phyloP scores from a whole-genome alignment of 2,888 invertebrate species.

The Andrena minutula region DNA sequence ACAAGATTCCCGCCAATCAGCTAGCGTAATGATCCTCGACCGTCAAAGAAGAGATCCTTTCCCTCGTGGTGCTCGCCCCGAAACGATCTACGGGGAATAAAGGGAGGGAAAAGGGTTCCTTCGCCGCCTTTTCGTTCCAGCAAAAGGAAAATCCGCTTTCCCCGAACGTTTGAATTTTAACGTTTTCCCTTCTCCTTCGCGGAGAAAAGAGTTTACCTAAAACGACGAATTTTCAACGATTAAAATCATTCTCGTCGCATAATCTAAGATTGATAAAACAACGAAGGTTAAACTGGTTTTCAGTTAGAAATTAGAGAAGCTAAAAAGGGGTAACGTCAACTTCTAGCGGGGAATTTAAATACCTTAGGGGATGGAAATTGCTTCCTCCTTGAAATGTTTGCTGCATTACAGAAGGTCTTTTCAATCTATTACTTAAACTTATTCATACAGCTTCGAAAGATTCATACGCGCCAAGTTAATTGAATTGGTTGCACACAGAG shows the following conservation, averaged over 20 bases:
- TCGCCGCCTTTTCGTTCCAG: conserved; percentile 45
- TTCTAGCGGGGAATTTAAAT: too few species aligned
- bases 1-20: conserved; percentile 83
- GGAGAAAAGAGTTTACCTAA: neutral
- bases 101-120: conserved; percentile 51
- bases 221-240: neutral
- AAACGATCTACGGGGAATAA: conserved; percentile 54
- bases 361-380: too few species aligned
- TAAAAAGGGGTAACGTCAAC: too few species aligned
- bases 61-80: conserved; percentile 44
- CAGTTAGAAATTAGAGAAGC: neutral
- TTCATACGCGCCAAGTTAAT: neutral
- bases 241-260: neutral
- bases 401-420: too few species aligned
- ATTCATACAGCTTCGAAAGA: conserved; percentile 1
- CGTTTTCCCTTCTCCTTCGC: neutral
- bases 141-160: conserved; percentile 33
- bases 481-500: too few species aligned
- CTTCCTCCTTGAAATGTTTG: too few species aligned
- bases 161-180: conserved; percentile 9
- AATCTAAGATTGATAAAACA: neutral
- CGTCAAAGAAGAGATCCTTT: conserved; percentile 66
- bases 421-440: neutral
- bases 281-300: neutral
- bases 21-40: conserved; percentile 76